Conservation (phyloP, 92 coral and sea anemone genomes). For the Paramuricea clavata region DNA sequence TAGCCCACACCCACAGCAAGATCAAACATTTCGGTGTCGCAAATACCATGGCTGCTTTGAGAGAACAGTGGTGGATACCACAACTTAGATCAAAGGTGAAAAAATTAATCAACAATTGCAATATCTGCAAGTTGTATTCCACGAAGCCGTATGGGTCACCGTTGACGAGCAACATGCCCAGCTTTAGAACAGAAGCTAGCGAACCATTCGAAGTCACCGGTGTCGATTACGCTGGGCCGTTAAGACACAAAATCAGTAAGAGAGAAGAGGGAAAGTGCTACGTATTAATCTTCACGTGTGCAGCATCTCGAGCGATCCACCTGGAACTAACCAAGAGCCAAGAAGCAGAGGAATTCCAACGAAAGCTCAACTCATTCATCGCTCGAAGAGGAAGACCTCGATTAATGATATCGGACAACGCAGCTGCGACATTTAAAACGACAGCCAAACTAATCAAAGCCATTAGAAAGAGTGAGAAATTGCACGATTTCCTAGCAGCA, state of each 20-base stretch:
- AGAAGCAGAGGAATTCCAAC: conserved; percentile 58
- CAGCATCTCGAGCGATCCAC: too few relatives aligned
- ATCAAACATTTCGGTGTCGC: conserved; percentile 62
- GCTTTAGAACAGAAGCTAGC: conserved; percentile 48
- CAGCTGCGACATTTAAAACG: neutral
- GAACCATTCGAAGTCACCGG: too few relatives aligned
- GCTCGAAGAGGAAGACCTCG: conserved; percentile 57
- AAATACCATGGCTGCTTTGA: conserved; percentile 47
- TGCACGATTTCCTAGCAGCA: conserved; percentile 36
- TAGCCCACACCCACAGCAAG: conserved; percentile 35
- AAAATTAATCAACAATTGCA: conserved; percentile 23
- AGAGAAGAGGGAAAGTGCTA: conserved; percentile 68
- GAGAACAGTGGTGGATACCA: conserved; percentile 55
- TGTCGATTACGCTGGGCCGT: too few relatives aligned
- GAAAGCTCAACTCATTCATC: conserved; percentile 55
- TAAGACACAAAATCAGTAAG: conserved; percentile 47
- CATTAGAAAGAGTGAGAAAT: conserved; percentile 53
- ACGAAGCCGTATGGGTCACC: conserved; percentile 45
- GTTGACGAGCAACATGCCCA: conserved; percentile 35
- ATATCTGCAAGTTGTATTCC: conserved; percentile 42
- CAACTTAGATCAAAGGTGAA: conserved; percentile 45
- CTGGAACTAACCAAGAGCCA: conserved; percentile 66
- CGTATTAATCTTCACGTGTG: conserved; percentile 59
- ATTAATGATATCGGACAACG: conserved; percentile 47
- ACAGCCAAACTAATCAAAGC: neutral